Evolutionary conservation across 1,140 invertebrate genomes (phyloP).

Genomic region (Leptopilina clavipes): DNA sequence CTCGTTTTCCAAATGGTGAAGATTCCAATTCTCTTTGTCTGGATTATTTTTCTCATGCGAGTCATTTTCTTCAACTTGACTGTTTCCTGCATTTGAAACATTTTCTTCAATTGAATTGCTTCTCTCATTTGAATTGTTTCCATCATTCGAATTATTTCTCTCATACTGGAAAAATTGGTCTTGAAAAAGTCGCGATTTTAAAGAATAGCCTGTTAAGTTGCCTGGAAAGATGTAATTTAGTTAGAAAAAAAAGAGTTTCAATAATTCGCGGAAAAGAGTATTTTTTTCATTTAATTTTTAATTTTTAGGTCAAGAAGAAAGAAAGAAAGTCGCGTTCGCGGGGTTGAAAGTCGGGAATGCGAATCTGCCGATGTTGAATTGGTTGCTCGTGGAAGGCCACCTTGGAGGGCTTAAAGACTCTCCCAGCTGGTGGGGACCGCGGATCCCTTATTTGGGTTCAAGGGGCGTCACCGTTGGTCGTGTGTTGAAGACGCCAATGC

Average conservation of each 20-base stretch:
- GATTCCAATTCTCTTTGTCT: not conserved
- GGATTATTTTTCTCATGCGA: not conserved
- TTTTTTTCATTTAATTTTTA: not conserved
- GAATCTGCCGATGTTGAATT: constrained; percentile 54
- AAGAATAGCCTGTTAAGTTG: no score
- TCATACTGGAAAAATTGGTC: no score
- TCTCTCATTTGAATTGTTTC: not conserved
- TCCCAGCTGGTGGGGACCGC: constrained; percentile 49
- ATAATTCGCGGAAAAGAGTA: not conserved
- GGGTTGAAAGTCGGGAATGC: constrained; percentile 58
- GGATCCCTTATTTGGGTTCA: constrained; percentile 72
- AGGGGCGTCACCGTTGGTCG: constrained; percentile 61
- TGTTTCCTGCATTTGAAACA: no score
- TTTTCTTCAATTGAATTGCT: no score
- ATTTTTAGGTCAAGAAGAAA: constrained; percentile 3
- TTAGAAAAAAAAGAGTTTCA: not conserved
- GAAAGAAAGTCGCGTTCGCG: constrained; percentile 43
- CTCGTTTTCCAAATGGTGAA: not conserved
- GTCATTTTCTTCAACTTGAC: no score
- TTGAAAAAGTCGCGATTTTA: no score
- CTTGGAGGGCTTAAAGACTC: constrained; percentile 20
- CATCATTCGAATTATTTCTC: no score
- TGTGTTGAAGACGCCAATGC: constrained; percentile 48
- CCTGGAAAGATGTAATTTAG: constrained; percentile 9
- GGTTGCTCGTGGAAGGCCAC: constrained; percentile 33